phyloP scores from a whole-genome alignment of 1,140 invertebrate genomes.

The Ridgeia piscesae region DNA sequence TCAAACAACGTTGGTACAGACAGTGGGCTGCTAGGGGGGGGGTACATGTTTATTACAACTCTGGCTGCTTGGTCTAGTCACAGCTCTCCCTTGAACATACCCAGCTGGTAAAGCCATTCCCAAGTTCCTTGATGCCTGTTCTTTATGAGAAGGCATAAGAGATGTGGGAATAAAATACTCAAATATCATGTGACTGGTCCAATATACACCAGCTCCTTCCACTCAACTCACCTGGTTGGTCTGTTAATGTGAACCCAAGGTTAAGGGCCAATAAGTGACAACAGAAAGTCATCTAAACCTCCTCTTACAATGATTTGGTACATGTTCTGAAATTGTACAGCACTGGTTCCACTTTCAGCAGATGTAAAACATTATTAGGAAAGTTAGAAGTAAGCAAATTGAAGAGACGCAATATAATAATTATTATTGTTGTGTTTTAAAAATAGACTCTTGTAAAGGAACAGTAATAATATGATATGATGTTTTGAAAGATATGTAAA shows the following conservation, averaged over 20 bases:
- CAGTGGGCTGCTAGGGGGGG: too few relatives aligned
- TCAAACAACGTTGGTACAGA: not conserved
- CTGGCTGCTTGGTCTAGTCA: not conserved
- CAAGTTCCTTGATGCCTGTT: not conserved
- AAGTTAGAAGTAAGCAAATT: too few relatives aligned
- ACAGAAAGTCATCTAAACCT: not conserved
- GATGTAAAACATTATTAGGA: too few relatives aligned
- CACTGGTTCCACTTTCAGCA: too few relatives aligned
- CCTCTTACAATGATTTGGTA: not conserved
- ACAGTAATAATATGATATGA: too few relatives aligned
- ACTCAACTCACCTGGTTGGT: not conserved
- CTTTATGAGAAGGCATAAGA: not conserved
- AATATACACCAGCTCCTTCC: not conserved
- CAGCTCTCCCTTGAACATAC: not conserved
- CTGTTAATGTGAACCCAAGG: not conserved
- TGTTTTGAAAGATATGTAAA: too few relatives aligned
- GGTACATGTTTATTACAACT: not conserved
- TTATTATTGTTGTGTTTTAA: too few relatives aligned
- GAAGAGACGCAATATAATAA: too few relatives aligned
- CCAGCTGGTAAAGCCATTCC: not conserved
- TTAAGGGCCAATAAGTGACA: not conserved
- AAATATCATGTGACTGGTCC: not conserved
- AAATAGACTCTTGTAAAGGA: too few relatives aligned
- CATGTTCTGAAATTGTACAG: too few relatives aligned
- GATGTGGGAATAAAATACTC: not conserved